Evolutionary conservation across 2,113 vertebrate genomes (phyloP).

Genomic region (Siniperca knerii): DNA sequence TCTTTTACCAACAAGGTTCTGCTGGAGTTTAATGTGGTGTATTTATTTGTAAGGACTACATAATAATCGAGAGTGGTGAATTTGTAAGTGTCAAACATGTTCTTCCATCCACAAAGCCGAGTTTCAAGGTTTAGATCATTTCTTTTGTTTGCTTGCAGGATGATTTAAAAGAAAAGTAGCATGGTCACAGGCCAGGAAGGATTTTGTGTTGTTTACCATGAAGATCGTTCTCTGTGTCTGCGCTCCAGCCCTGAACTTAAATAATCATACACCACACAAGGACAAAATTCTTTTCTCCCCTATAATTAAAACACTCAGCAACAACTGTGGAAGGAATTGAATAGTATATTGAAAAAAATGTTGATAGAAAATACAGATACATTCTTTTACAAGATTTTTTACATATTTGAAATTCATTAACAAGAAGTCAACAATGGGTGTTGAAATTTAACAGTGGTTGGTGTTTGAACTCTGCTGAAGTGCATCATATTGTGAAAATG

Average conservation of each 20-base stretch:
- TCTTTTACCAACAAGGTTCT: slow-evolving; percentile 42
- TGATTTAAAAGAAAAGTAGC: slow-evolving; percentile 20
- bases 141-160: slow-evolving; percentile 7
- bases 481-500: not conserved
- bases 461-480: slow-evolving; percentile 44
- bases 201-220: slow-evolving; percentile 57
- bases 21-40: slow-evolving; percentile 20
- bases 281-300: not conserved
- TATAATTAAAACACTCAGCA: slow-evolving; percentile 35
- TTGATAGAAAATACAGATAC: not conserved
- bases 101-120: slow-evolving; percentile 27
- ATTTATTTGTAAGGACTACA: slow-evolving; percentile 31
- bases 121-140: slow-evolving; percentile 62
- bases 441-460: slow-evolving; percentile 2
- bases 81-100: slow-evolving; percentile 29
- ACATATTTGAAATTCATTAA: slow-evolving; percentile 21
- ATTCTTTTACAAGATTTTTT: not conserved
- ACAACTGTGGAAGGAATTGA: slow-evolving; percentile 2
- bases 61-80: slow-evolving; percentile 26
- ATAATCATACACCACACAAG: slow-evolving; percentile 2
- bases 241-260: slow-evolving; percentile 52
- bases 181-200: slow-evolving; percentile 23
- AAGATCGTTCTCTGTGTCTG: slow-evolving; percentile 17
- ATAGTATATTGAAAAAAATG: not conserved
- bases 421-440: slow-evolving; percentile 14